These are phyloP conservation scores for Murina feae DNA, from an alignment of 2,113 vertebrate genomes.

Conservation along the genomic window DNA sequence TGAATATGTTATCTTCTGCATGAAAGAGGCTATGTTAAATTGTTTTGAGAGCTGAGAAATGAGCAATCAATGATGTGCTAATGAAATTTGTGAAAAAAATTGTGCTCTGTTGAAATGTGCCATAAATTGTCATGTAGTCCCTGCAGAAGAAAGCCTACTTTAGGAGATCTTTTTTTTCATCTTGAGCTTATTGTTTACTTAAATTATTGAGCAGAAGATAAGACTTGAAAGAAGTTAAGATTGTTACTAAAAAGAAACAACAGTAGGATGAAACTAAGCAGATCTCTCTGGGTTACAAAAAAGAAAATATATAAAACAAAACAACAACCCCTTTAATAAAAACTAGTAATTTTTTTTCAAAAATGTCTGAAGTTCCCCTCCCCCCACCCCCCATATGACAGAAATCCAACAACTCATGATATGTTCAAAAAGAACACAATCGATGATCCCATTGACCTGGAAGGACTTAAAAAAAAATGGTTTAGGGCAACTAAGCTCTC, in stretches of 20 bases:
- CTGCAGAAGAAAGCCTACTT: conserved; percentile 41
- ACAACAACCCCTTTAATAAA: not conserved
- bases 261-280: conserved; percentile 34
- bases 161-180: conserved; percentile 36
- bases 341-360: not conserved
- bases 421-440: conserved; percentile 29
- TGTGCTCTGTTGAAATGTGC: conserved; percentile 75
- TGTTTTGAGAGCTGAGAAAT: conserved; percentile 83
- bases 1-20: conserved; percentile 82
- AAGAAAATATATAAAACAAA: not conserved
- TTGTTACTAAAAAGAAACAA: conserved; percentile 29
- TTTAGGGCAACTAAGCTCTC: conserved; percentile 34
- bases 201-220: conserved; percentile 45
- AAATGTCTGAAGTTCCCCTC: not conserved
- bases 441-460: not conserved
- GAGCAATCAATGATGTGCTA: conserved; percentile 80
- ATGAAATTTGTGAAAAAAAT: conserved; percentile 83
- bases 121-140: conserved; percentile 59
- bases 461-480: not conserved
- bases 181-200: conserved; percentile 57
- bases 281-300: not conserved
- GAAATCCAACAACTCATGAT: conserved; percentile 37
- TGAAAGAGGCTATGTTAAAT: conserved; percentile 82
- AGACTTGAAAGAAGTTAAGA: not conserved
- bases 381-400: not conserved